These are phyloP conservation scores for Ornithoptera priamus DNA, from an alignment of 2,888 invertebrate species.

Conservation along the genomic window DNA sequence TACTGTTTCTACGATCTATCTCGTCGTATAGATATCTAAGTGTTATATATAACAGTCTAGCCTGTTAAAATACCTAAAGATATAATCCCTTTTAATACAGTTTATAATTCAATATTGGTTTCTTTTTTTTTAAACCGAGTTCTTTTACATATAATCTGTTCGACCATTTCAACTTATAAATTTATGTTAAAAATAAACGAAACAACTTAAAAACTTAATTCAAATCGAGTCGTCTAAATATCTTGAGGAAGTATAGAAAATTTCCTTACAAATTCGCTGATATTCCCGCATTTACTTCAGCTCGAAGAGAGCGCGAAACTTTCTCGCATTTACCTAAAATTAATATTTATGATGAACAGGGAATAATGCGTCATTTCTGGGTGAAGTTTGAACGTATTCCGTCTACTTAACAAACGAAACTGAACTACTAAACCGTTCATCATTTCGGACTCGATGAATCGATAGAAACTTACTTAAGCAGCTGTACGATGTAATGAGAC, in stretches of 20 bases:
- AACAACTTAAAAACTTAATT: no score
- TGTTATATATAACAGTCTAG: slow-evolving; percentile 11
- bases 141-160: not conserved
- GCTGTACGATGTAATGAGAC: not conserved
- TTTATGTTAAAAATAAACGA: no score
- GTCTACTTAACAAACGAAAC: slow-evolving; percentile 63
- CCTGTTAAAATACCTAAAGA: slow-evolving; percentile 5
- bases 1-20: slow-evolving; percentile 12
- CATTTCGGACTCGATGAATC: slow-evolving; percentile 6
- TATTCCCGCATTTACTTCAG: slow-evolving; percentile 67
- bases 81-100: slow-evolving; percentile 15
- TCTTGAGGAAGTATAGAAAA: slow-evolving; percentile 57
- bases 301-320: slow-evolving; percentile 66
- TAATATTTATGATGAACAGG: slow-evolving; percentile 76
- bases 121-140: slow-evolving; percentile 1
- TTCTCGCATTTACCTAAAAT: slow-evolving; percentile 71
- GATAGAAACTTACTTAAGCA: slow-evolving; percentile 4
- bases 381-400: slow-evolving; percentile 71
- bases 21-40: slow-evolving; percentile 19
- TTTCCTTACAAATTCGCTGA: slow-evolving; percentile 76
- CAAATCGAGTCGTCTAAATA: slow-evolving; percentile 40
- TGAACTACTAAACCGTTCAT: slow-evolving; percentile 40
- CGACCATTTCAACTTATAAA: no score
- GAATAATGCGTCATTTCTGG: slow-evolving; percentile 75
- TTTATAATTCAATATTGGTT: slow-evolving; percentile 1